Conservation (phyloP, 2,888 invertebrate genomes). For the Anoncus sp. region DNA sequence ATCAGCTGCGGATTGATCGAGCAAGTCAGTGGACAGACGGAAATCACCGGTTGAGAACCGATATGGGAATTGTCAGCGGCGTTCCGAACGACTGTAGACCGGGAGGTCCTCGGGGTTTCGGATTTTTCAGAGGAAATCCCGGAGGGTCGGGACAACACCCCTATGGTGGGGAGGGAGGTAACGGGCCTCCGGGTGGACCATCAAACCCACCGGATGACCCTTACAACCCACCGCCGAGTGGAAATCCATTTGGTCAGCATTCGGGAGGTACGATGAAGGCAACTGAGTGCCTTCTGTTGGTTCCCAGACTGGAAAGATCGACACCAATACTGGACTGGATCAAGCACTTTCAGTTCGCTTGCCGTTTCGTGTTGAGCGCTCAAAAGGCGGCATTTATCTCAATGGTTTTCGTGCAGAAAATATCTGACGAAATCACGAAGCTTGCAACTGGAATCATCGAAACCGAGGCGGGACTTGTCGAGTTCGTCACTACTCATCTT, state of each 20-base stretch:
- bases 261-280: constrained; percentile 8
- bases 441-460: constrained; percentile 12
- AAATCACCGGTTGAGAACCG: not conserved
- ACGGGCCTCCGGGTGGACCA: not conserved
- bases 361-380: not conserved
- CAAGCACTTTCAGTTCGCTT: constrained; percentile 5
- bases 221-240: not conserved
- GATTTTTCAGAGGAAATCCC: not conserved
- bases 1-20: not conserved
- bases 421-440: constrained; percentile 13
- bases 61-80: constrained; percentile 4
- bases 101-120: not conserved
- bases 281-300: constrained; percentile 14
- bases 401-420: constrained; percentile 17
- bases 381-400: constrained; percentile 1
- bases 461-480: constrained; percentile 3
- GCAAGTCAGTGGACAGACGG: constrained; percentile 11
- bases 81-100: not conserved
- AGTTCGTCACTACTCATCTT: constrained; percentile 20
- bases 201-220: constrained; percentile 15
- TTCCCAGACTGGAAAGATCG: constrained; percentile 12
- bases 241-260: not conserved
- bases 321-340: constrained; percentile 27
- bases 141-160: not conserved
- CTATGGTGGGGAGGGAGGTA: not conserved